Conservation (phyloP, 2,797 vertebrate genomes). For the Poliocrania exsul region DNA sequence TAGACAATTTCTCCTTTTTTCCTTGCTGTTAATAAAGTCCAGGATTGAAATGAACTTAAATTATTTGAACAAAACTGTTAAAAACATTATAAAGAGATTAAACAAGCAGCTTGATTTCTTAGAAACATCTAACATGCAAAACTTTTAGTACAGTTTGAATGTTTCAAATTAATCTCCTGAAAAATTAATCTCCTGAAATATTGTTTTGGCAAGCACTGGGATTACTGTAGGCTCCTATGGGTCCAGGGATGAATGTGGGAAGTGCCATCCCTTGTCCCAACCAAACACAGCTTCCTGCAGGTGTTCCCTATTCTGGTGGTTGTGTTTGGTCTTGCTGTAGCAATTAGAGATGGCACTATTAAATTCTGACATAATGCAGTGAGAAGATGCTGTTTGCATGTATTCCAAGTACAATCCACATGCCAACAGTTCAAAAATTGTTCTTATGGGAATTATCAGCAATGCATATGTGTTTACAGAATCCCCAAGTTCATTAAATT, state of each 20-base stretch:
- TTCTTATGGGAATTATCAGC: not conserved
- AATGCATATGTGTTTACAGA: not conserved
- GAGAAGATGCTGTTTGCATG: not conserved
- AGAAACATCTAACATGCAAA: constrained; percentile 65
- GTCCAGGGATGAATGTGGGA: not conserved
- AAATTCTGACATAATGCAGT: not conserved
- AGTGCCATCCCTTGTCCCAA: not conserved
- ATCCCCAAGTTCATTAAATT: not conserved
- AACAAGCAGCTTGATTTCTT: constrained; percentile 49
- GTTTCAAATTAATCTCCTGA: constrained; percentile 11
- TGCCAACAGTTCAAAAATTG: not conserved
- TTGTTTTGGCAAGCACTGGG: constrained; percentile 11
- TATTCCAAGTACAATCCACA: not conserved
- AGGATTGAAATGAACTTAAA: constrained; percentile 39
- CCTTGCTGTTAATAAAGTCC: constrained; percentile 54
- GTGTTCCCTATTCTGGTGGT: not conserved
- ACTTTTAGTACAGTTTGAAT: not conserved
- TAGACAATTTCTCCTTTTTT: not conserved
- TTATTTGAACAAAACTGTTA: constrained; percentile 45
- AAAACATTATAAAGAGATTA: constrained; percentile 63
- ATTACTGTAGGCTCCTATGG: not conserved
- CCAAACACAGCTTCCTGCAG: not conserved
- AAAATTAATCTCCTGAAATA: not conserved
- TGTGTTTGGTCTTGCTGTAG: fast-evolving
- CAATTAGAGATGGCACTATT: not conserved